Conservation (phyloP, 2,113 vertebrate genomes). For the Barnardius zonarius region DNA sequence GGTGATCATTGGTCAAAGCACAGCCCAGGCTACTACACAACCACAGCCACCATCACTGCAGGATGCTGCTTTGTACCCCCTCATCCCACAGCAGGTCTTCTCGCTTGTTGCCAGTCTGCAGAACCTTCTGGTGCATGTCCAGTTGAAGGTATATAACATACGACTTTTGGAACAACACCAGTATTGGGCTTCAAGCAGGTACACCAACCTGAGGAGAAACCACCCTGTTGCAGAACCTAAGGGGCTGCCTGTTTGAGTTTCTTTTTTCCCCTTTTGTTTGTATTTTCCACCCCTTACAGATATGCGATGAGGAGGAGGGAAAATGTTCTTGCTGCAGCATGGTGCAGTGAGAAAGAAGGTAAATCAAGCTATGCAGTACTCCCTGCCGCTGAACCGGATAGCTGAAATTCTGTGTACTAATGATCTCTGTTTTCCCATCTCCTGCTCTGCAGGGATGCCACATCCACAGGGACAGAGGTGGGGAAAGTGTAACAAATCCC, state of each 20-base stretch:
- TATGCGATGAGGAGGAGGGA: not conserved
- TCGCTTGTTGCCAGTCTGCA: conserved; percentile 81
- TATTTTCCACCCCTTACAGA: not conserved
- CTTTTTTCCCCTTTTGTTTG: not conserved
- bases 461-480: not conserved
- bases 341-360: conserved; percentile 9
- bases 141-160: conserved; percentile 39
- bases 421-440: not conserved
- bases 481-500: not conserved
- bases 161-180: not conserved
- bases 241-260: not conserved
- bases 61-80: conserved; percentile 78
- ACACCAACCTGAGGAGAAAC: not conserved
- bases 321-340: conserved; percentile 7
- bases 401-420: conserved; percentile 10
- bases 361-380: conserved; percentile 30
- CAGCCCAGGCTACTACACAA: not conserved
- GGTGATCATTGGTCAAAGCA: conserved; percentile 41
- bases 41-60: conserved; percentile 42
- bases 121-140: conserved; percentile 86
- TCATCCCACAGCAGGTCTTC: conserved; percentile 73
- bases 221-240: not conserved
- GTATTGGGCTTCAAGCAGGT: not conserved
- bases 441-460: not conserved
- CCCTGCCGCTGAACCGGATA: conserved; percentile 16